Conservation (phyloP, 2,797 vertebrate genomes). For the Chloroceryle amazona region DNA sequence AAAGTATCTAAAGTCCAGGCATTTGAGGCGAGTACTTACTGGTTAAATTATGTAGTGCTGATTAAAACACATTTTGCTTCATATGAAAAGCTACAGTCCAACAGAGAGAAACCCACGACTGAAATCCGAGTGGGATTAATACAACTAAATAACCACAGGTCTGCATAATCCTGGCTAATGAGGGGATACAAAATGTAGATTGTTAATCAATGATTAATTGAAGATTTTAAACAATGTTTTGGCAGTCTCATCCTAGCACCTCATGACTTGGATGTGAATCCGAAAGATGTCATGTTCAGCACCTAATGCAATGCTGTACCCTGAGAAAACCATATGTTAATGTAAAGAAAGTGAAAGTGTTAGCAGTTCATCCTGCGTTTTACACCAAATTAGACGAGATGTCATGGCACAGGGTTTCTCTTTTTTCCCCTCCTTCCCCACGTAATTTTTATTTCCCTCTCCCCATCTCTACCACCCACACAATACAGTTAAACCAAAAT, state of each 20-base stretch:
- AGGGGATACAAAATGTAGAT: constrained; percentile 44
- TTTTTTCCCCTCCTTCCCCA: background rate
- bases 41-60: constrained; percentile 30
- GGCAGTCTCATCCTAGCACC: constrained; percentile 77
- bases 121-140: background rate
- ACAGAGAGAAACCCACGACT: constrained; percentile 34
- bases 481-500: background rate
- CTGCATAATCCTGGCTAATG: constrained; percentile 22
- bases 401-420: constrained; percentile 21
- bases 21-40: constrained; percentile 19
- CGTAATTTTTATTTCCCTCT: background rate
- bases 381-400: background rate
- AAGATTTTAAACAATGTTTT: constrained; percentile 37
- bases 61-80: constrained; percentile 22
- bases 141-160: background rate
- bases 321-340: constrained; percentile 75
- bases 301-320: constrained; percentile 68
- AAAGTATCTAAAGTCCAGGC: constrained; percentile 17
- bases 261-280: constrained; percentile 67
- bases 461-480: background rate
- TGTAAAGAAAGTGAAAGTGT: background rate
- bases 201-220: constrained; percentile 18
- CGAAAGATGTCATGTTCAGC: constrained; percentile 56
- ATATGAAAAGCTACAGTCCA: constrained; percentile 35
- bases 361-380: background rate